Conservation (phyloP, 2,888 invertebrate species). For the Drosophila stalkeri region DNA sequence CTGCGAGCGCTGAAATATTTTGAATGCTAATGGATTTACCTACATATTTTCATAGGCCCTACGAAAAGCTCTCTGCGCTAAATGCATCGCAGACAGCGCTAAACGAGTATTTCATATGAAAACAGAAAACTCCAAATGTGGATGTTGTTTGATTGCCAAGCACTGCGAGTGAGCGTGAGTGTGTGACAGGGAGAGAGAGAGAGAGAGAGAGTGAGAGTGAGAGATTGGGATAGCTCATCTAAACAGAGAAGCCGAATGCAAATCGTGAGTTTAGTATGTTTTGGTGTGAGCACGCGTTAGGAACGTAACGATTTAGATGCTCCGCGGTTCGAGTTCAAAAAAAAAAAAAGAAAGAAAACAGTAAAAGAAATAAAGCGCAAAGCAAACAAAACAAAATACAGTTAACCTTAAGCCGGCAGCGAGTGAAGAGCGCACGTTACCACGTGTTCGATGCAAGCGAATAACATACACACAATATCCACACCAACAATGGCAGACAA, state of each 20-base stretch:
- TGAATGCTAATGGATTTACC: neutral
- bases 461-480: neutral
- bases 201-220: neutral
- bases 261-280: slow-evolving; percentile 6
- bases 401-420: neutral
- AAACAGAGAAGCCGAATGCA: neutral
- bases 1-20: neutral
- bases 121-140: slow-evolving; percentile 8
- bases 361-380: neutral
- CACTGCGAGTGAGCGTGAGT: neutral
- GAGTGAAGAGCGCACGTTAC: neutral
- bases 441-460: slow-evolving; percentile 39
- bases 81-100: neutral
- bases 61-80: neutral
- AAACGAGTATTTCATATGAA: slow-evolving; percentile 8
- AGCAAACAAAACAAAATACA: neutral
- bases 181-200: neutral
- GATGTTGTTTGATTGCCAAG: neutral
- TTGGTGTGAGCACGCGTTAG: slow-evolving; percentile 1
- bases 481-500: neutral
- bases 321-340: neutral
- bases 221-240: neutral
- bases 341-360: neutral
- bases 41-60: neutral
- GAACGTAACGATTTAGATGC: neutral